These are phyloP conservation scores for Perizoma flavofasciatum DNA, from an alignment of 2,888 invertebrate species.

Conservation along the genomic window DNA sequence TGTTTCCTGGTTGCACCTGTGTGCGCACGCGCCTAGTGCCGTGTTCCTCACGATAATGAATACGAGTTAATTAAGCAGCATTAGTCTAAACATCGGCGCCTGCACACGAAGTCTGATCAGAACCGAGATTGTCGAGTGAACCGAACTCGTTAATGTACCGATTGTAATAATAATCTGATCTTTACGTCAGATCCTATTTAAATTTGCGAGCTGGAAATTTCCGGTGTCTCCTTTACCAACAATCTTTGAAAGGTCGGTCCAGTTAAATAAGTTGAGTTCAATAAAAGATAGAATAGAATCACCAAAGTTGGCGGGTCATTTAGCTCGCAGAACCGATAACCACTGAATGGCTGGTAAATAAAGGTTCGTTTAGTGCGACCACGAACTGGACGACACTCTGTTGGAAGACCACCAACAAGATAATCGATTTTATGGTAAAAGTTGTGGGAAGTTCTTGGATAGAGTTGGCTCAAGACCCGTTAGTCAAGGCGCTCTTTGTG, in stretches of 20 bases:
- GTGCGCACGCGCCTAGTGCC: constrained; percentile 61
- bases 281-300: too few relatives aligned
- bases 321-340: too few relatives aligned
- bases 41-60: constrained; percentile 71
- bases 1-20: constrained; percentile 56
- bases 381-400: too few relatives aligned
- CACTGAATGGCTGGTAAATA: too few relatives aligned
- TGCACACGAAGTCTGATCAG: constrained; percentile 76
- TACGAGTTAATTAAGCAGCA: constrained; percentile 82
- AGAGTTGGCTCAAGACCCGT: too few relatives aligned
- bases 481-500: too few relatives aligned
- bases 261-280: background rate
- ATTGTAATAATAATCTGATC: constrained; percentile 37
- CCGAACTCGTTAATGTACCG: constrained; percentile 56
- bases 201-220: constrained; percentile 4
- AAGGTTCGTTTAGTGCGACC: too few relatives aligned
- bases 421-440: too few relatives aligned
- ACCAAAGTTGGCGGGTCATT: too few relatives aligned
- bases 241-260: background rate
- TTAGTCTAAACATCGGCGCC: constrained; percentile 77
- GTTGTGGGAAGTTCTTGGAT: too few relatives aligned
- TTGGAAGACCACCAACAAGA: too few relatives aligned
- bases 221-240: too few relatives aligned
- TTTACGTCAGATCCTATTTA: constrained; percentile 22
- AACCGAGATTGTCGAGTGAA: constrained; percentile 60